These are phyloP conservation scores for Miltochrista miniata DNA, from an alignment of 2,888 invertebrate genomes.

Conservation along the genomic window DNA sequence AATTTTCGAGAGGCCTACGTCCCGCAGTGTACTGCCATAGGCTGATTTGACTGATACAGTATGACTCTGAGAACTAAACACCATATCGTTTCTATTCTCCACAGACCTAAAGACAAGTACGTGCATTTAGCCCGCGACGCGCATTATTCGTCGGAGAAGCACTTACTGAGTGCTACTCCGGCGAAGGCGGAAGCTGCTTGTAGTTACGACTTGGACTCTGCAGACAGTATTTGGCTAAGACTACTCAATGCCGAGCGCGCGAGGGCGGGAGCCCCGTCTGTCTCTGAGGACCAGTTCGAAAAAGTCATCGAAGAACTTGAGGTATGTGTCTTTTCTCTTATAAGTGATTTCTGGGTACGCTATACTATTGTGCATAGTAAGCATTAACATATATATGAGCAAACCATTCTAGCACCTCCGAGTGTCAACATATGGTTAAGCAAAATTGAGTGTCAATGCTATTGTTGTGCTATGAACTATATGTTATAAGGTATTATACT, in stretches of 20 bases:
- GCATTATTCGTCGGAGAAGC: constrained; percentile 91
- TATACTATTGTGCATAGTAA: too few species aligned
- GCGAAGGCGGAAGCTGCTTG: constrained; percentile 96
- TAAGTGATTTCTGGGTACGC: too few species aligned
- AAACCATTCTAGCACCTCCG: too few species aligned
- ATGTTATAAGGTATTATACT: too few species aligned
- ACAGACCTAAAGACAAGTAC: constrained; percentile 95
- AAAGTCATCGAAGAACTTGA: constrained; percentile 96
- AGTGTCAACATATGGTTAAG: too few species aligned
- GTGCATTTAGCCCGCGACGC: constrained; percentile 95
- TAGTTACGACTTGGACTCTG: constrained; percentile 97
- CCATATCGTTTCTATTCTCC: neutral
- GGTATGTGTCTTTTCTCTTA: too few species aligned
- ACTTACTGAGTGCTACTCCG: constrained; percentile 93
- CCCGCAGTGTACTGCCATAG: too few species aligned
- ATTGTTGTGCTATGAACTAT: too few species aligned
- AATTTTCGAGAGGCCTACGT: too few species aligned
- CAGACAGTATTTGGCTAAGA: constrained; percentile 95
- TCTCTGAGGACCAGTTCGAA: constrained; percentile 95
- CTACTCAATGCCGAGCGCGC: constrained; percentile 94
- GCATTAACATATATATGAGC: too few species aligned
- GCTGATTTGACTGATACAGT: too few species aligned
- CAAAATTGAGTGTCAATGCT: too few species aligned
- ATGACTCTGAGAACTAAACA: neutral
- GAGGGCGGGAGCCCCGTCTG: constrained; percentile 87